Conservation (phyloP, 53 echinoderm and acorn worm genomes). For the Mesocentrotus franciscanus region DNA sequence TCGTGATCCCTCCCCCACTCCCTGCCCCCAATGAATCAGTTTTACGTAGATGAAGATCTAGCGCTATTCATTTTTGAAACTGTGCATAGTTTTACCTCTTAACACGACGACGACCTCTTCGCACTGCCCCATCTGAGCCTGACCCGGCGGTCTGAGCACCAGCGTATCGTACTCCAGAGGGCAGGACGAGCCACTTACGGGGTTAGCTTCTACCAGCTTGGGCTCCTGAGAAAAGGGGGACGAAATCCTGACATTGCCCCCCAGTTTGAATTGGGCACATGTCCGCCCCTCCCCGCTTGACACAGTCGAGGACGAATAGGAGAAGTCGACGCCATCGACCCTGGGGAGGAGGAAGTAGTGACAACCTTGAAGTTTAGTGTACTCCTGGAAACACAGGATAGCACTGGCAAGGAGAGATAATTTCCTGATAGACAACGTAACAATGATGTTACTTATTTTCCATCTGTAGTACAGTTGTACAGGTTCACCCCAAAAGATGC, state of each 20-base stretch:
- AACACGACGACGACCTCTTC: slow-evolving; percentile 52
- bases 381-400: background rate
- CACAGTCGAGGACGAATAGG: slow-evolving; percentile 71
- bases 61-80: too few species aligned
- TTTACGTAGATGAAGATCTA: too few species aligned
- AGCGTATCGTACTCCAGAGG: slow-evolving; percentile 45
- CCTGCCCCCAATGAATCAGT: too few species aligned
- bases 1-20: too few species aligned
- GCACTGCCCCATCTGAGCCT: background rate
- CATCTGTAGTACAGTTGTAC: too few species aligned
- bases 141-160: slow-evolving; percentile 33
- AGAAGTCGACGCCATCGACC: slow-evolving; percentile 80
- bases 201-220: background rate
- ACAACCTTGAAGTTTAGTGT: background rate
- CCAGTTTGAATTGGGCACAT: slow-evolving; percentile 88
- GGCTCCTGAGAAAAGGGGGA: slow-evolving; percentile 70
- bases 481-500: too few species aligned
- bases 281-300: slow-evolving; percentile 78
- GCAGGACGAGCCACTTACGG: slow-evolving; percentile 35
- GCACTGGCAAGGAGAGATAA: background rate
- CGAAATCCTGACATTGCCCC: slow-evolving; percentile 72
- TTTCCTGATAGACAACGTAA: background rate
- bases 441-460: background rate
- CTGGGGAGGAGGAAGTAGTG: slow-evolving; percentile 57
- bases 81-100: background rate